These are phyloP conservation scores for Morus bassanus DNA, from an alignment of 2,797 vertebrate genomes.

Conservation along the genomic window DNA sequence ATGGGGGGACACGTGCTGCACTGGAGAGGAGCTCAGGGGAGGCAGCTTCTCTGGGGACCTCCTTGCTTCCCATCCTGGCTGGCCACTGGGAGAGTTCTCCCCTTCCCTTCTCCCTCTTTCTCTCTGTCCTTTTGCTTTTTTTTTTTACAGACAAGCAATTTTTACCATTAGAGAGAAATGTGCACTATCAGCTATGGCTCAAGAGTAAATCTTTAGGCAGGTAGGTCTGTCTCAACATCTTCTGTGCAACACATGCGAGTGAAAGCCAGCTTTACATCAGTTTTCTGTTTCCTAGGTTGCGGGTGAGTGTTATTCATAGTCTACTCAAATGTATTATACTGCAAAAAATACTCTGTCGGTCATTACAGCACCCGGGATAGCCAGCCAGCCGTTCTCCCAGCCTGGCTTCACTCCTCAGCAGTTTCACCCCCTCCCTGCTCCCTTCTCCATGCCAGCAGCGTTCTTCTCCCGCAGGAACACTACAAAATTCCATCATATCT, in stretches of 20 bases:
- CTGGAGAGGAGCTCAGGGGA: background rate
- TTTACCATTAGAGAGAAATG: background rate
- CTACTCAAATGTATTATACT: background rate
- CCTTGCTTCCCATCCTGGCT: background rate
- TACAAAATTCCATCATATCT: background rate
- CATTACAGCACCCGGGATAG: background rate
- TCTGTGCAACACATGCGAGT: background rate
- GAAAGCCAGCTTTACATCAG: background rate
- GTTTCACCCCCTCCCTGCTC: background rate
- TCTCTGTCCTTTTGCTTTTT: background rate
- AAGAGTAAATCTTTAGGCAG: background rate
- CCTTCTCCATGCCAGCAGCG: background rate
- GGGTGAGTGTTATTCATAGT: background rate
- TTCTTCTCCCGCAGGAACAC: background rate
- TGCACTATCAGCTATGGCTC: background rate
- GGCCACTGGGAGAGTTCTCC: background rate
- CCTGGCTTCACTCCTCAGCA: background rate
- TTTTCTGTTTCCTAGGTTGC: background rate
- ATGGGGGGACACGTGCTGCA: accelerated
- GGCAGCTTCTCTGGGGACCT: background rate
- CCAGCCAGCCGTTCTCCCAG: background rate
- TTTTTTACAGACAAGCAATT: background rate
- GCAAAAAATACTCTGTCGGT: background rate
- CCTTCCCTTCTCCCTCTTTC: background rate
- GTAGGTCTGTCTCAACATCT: background rate